Conservation (phyloP, 2,113 vertebrate genomes). For the Copsychus sechellarum region DNA sequence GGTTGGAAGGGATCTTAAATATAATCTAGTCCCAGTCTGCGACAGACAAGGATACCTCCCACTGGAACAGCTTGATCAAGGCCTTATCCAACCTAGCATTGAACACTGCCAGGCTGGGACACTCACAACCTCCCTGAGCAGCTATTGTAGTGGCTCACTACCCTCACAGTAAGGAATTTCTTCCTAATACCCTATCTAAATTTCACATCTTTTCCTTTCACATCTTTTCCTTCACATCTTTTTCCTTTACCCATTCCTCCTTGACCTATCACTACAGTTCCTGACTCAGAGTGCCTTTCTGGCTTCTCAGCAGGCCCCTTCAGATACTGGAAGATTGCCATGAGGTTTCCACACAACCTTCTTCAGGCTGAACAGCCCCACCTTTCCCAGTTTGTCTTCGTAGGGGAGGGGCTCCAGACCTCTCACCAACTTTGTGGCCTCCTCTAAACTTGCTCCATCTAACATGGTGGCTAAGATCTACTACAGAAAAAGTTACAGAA, state of each 20-base stretch:
- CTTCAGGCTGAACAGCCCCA: not conserved
- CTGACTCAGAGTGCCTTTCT: accelerated
- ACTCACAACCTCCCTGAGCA: not conserved
- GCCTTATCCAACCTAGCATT: not conserved
- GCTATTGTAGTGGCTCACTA: not conserved
- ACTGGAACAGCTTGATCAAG: not conserved
- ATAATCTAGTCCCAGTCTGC: not conserved
- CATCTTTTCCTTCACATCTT: not conserved
- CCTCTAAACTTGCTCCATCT: not conserved
- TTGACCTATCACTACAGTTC: not conserved
- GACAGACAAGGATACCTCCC: not conserved
- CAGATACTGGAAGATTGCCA: not conserved
- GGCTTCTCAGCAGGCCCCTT: accelerated
- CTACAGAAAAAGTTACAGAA: not conserved
- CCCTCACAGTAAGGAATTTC: not conserved
- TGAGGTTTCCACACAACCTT: not conserved
- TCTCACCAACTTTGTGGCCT: not conserved
- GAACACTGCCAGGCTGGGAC: not conserved
- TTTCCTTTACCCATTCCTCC: not conserved
- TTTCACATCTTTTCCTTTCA: not conserved
- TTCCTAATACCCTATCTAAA: not conserved
- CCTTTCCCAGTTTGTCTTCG: too few relatives aligned
- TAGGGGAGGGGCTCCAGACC: not conserved
- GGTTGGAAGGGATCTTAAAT: not conserved
- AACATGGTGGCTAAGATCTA: accelerated